These are phyloP conservation scores for Odiellus spinosus DNA, from an alignment of 2,888 invertebrate species.

Conservation along the genomic window DNA sequence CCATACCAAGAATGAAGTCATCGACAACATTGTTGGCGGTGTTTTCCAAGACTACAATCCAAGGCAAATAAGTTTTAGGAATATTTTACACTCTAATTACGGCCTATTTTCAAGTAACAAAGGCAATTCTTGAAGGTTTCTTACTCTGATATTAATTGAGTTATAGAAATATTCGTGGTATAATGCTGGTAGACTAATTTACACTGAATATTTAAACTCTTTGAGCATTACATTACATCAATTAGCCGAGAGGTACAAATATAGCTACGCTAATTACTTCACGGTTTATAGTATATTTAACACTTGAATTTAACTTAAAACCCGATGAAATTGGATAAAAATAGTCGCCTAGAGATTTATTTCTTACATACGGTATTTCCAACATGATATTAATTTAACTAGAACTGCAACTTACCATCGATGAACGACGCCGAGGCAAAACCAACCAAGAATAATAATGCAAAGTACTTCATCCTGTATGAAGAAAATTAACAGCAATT, in stretches of 20 bases:
- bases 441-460: not conserved
- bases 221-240: no score
- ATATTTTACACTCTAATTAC: not conserved
- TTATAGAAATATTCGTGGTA: not conserved
- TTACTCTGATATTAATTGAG: no score
- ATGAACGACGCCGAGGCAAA: not conserved
- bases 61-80: not conserved
- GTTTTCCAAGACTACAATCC: not conserved
- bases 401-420: not conserved
- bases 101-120: no score
- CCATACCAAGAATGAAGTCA: not conserved
- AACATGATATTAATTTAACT: not conserved
- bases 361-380: not conserved
- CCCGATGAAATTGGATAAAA: not conserved
- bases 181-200: not conserved
- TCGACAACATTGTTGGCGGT: not conserved
- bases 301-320: not conserved
- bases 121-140: no score
- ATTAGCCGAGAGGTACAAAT: no score
- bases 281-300: no score
- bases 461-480: conserved; percentile 1
- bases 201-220: not conserved
- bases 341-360: not conserved
- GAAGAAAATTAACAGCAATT: no score
- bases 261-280: no score